Evolutionary conservation across 35 echinoderm and acorn worm genomes (phyloP).

Genomic region (Heliocidaris erythrogramma): DNA sequence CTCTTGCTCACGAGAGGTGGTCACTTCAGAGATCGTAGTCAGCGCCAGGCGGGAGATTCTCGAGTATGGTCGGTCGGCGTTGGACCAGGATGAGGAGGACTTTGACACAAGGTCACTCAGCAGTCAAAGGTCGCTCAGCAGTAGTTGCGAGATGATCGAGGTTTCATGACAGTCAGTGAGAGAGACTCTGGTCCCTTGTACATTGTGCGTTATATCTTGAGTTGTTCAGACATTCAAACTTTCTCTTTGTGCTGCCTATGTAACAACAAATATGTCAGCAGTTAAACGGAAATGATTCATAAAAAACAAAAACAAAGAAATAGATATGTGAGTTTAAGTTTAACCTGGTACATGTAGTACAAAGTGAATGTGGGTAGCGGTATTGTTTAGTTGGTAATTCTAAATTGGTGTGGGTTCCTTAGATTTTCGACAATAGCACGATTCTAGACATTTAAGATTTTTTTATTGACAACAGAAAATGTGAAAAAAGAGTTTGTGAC

Average conservation of each 20-base stretch:
- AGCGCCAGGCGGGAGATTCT: constrained; percentile 69
- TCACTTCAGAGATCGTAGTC: constrained; percentile 86
- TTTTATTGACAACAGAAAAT: background rate
- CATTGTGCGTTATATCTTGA: constrained; percentile 40
- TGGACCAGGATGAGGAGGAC: constrained; percentile 82
- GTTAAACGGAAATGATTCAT: background rate
- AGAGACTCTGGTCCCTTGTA: background rate
- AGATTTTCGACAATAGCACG: constrained; percentile 29
- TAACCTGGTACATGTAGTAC: background rate
- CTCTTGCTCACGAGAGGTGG: constrained; percentile 88
- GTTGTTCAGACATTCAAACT: background rate
- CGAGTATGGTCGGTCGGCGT: constrained; percentile 60
- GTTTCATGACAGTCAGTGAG: constrained; percentile 76
- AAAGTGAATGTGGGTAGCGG: background rate
- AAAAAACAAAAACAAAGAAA: background rate
- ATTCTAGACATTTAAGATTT: background rate
- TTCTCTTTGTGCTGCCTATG: background rate
- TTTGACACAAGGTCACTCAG: constrained; percentile 85
- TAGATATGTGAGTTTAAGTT: background rate
- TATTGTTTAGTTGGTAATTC: background rate
- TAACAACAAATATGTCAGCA: background rate
- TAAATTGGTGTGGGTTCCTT: constrained; percentile 7
- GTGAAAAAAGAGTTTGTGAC: constrained; percentile 5
- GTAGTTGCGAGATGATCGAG: constrained; percentile 99
- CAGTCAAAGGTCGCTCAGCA: constrained; percentile 91